These are phyloP conservation scores for Sebastes iracundus DNA, from an alignment of 2,797 vertebrate species.

Conservation along the genomic window DNA sequence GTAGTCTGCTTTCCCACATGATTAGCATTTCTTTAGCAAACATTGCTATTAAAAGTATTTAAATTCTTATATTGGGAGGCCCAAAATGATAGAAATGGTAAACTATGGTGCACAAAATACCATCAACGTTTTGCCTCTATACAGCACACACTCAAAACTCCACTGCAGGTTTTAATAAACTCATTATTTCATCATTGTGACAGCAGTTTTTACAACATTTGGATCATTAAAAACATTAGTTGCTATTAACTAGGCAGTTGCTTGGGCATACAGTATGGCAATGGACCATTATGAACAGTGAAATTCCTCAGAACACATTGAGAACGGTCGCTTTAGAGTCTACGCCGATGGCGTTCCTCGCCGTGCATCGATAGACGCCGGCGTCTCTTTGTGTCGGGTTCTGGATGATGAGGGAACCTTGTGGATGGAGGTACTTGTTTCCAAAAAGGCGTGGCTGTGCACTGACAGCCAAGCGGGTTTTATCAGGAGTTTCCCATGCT, in stretches of 20 bases:
- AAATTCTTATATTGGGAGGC: background rate
- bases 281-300: constrained; percentile 10
- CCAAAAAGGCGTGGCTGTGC: constrained; percentile 88
- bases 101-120: background rate
- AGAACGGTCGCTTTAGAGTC: constrained; percentile 90
- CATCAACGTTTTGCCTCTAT: background rate
- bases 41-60: background rate
- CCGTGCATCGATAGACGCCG: constrained; percentile 92
- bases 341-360: constrained; percentile 88
- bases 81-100: background rate
- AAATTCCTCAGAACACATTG: constrained; percentile 86
- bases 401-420: constrained; percentile 91
- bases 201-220: constrained; percentile 53
- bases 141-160: background rate
- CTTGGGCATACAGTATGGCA: constrained; percentile 50
- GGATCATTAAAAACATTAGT: constrained; percentile 53
- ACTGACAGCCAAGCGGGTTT: constrained; percentile 81
- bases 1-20: background rate
- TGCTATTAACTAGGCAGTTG: constrained; percentile 71
- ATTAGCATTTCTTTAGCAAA: background rate
- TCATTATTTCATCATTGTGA: constrained; percentile 15
- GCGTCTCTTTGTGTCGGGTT: constrained; percentile 85
- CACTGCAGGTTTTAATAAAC: background rate
- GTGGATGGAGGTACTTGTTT: constrained; percentile 91
- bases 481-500: constrained; percentile 92